phyloP scores from a whole-genome alignment of 2,888 invertebrate genomes.

The Troilus luridus region DNA sequence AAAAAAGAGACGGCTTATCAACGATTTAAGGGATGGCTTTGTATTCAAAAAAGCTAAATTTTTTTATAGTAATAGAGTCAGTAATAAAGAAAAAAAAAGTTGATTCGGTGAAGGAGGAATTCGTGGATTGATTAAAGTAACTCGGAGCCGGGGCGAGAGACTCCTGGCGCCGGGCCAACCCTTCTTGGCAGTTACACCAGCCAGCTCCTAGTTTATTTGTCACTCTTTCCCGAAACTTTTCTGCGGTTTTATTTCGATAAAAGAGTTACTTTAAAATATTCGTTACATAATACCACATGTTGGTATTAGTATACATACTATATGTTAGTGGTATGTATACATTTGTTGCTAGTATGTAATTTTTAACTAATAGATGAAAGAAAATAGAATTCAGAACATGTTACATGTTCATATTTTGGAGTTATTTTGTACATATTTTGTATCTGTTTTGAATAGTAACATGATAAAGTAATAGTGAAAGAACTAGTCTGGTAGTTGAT shows the following conservation, averaged over 20 bases:
- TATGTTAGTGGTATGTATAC: too few relatives aligned
- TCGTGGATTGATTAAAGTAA: conserved; percentile 2
- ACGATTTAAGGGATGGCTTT: background rate
- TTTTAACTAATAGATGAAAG: too few relatives aligned
- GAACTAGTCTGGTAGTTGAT: too few relatives aligned
- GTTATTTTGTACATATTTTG: too few relatives aligned
- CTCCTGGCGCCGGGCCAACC: background rate
- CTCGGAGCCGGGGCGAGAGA: background rate
- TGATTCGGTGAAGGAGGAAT: background rate
- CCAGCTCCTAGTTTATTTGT: background rate
- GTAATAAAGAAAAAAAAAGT: background rate
- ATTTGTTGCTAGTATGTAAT: too few relatives aligned
- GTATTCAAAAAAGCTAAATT: background rate
- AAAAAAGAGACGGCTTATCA: background rate
- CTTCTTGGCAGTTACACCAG: background rate
- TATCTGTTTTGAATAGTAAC: too few relatives aligned
- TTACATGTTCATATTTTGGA: too few relatives aligned
- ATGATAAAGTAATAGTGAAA: too few relatives aligned
- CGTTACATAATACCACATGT: too few relatives aligned
- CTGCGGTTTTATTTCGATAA: background rate
- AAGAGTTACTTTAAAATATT: too few relatives aligned
- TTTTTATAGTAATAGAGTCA: background rate
- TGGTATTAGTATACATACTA: too few relatives aligned
- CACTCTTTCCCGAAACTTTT: background rate
- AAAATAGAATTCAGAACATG: too few relatives aligned